These are phyloP conservation scores for Oscheius onirici DNA, from an alignment of 2,888 invertebrate species.

Conservation along the genomic window DNA sequence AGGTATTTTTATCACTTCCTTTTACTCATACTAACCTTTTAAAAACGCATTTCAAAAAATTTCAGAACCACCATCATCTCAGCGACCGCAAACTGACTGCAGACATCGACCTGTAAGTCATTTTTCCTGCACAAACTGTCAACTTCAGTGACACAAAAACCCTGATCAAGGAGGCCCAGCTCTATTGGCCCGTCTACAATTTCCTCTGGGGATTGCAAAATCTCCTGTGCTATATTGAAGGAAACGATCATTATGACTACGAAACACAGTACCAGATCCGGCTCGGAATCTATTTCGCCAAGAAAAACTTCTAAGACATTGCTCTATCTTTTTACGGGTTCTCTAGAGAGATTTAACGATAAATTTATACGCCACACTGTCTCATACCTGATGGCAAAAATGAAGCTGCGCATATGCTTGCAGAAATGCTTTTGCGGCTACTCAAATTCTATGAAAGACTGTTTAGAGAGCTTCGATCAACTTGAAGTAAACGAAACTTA, in stretches of 20 bases:
- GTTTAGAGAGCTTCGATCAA: no score
- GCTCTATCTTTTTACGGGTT: no score
- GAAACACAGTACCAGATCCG: slow-evolving; percentile 3
- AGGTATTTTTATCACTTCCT: no score
- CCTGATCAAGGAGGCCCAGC: slow-evolving; percentile 5
- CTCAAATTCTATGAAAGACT: no score
- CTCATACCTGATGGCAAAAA: no score
- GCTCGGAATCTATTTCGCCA: slow-evolving; percentile 1
- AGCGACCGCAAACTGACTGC: neutral
- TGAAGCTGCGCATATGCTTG: no score
- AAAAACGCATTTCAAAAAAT: neutral
- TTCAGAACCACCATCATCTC: neutral
- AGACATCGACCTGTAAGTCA: neutral
- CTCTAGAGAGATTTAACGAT: no score
- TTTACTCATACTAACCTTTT: neutral
- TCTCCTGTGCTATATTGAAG: neutral
- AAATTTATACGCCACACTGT: no score
- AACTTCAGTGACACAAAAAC: slow-evolving; percentile 1
- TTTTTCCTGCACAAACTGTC: no score
- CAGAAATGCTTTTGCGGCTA: no score
- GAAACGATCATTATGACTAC: slow-evolving; percentile 8
- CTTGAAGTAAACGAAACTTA: no score
- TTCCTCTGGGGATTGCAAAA: slow-evolving; percentile 20
- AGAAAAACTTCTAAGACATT: neutral
- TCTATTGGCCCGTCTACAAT: neutral